phyloP scores from a whole-genome alignment of 2,797 vertebrate species.

The Cuculus canorus region DNA sequence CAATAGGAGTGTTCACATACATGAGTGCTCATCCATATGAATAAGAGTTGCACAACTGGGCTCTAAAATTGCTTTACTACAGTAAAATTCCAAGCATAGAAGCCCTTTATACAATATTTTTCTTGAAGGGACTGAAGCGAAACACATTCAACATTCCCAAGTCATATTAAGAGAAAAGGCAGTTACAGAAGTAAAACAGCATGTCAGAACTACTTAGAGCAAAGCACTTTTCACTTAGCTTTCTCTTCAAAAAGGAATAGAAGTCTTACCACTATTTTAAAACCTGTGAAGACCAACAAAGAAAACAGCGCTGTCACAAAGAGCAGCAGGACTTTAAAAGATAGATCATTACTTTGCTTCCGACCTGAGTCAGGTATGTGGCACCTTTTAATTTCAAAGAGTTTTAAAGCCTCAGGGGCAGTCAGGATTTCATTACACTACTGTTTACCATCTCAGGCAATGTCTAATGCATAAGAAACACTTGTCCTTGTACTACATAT shows the following conservation, averaged over 20 bases:
- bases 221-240: not conserved
- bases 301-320: not conserved
- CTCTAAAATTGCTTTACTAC: not conserved
- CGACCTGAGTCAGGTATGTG: not conserved
- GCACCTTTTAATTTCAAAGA: conserved; percentile 21
- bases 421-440: not conserved
- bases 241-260: not conserved
- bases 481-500: not conserved
- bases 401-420: not conserved
- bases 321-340: not conserved
- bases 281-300: not conserved
- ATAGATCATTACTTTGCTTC: not conserved
- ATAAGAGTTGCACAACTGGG: not conserved
- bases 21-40: not conserved
- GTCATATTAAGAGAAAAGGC: not conserved
- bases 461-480: not conserved
- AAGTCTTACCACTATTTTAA: not conserved
- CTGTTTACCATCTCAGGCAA: not conserved
- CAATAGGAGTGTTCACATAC: not conserved
- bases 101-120: not conserved
- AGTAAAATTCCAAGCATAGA: not conserved
- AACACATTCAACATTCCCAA: not conserved
- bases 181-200: not conserved
- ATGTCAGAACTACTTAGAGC: accelerated
- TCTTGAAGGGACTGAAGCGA: not conserved